phyloP scores from a whole-genome alignment of 2,888 invertebrate genomes.

The Temnothorax ravouxi region DNA sequence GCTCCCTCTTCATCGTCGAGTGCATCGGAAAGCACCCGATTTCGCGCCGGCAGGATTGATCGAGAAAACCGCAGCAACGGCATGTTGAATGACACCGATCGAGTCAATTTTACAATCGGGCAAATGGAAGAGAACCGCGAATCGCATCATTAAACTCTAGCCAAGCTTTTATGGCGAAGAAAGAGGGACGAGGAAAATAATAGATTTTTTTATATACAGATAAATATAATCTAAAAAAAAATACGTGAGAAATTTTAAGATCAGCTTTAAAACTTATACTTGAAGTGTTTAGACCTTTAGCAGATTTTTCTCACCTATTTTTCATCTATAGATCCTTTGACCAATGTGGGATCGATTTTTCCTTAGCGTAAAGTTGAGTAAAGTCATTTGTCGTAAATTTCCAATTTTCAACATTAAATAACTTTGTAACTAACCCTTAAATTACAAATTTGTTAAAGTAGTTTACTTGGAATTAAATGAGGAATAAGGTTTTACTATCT shows the following conservation, averaged over 20 bases:
- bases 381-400: slow-evolving; percentile 39
- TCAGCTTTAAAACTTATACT: not conserved
- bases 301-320: not conserved
- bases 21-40: slow-evolving; percentile 36
- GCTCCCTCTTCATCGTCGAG: slow-evolving; percentile 28
- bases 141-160: slow-evolving; percentile 30
- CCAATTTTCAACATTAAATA: slow-evolving; percentile 36
- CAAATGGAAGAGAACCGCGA: slow-evolving; percentile 10
- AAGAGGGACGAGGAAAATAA: slow-evolving; percentile 15
- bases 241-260: not conserved
- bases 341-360: slow-evolving; percentile 2
- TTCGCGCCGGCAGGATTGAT: slow-evolving; percentile 38
- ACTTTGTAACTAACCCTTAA: slow-evolving; percentile 40
- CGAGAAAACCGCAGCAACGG: slow-evolving; percentile 17
- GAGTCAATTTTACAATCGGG: slow-evolving; percentile 39
- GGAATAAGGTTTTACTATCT: slow-evolving; percentile 34
- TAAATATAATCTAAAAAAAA: not conserved
- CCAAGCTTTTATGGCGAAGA: slow-evolving; percentile 41
- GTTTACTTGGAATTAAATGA: slow-evolving; percentile 36
- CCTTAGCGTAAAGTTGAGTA: not conserved
- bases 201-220: not conserved
- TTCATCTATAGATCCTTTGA: not conserved
- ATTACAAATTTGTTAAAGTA: slow-evolving; percentile 41
- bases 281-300: not conserved
- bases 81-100: slow-evolving; percentile 21